phyloP scores from a whole-genome alignment of 64 coral and sea anemone genomes.

The Montipora efflorescens region DNA sequence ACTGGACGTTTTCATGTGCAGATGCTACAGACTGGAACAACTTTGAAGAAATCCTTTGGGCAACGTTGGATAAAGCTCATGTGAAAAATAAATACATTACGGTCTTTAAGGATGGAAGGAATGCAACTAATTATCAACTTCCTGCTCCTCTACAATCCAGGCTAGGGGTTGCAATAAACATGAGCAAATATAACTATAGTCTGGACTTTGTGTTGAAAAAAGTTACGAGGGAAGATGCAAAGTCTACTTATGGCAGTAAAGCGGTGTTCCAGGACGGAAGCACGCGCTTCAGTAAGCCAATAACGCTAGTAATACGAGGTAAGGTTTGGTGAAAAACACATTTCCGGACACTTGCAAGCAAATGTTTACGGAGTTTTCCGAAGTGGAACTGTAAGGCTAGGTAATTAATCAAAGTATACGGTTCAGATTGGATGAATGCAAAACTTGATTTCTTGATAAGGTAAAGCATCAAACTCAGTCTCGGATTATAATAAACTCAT shows the following conservation, averaged over 20 bases:
- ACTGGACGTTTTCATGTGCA: background rate
- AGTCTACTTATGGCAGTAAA: background rate
- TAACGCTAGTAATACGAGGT: background rate
- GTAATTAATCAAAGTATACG: too few relatives aligned
- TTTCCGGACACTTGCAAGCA: too few relatives aligned
- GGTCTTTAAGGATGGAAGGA: background rate
- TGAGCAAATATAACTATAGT: background rate
- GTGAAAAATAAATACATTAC: background rate
- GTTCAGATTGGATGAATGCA: too few relatives aligned
- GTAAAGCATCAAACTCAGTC: too few relatives aligned
- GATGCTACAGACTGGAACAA: background rate
- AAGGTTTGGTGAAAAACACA: background rate
- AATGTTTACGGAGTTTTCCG: too few relatives aligned
- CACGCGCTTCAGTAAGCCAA: background rate
- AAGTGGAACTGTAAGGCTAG: too few relatives aligned
- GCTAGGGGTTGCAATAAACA: background rate
- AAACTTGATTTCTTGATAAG: too few relatives aligned
- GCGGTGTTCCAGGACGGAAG: background rate
- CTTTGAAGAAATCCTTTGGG: background rate
- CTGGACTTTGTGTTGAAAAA: background rate
- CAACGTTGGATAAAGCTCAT: background rate
- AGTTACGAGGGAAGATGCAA: background rate
- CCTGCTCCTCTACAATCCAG: background rate
- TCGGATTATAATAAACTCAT: too few relatives aligned
- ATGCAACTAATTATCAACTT: background rate